phyloP scores from a whole-genome alignment of 2,888 invertebrate species.

The Acanthosepion pharaonis region DNA sequence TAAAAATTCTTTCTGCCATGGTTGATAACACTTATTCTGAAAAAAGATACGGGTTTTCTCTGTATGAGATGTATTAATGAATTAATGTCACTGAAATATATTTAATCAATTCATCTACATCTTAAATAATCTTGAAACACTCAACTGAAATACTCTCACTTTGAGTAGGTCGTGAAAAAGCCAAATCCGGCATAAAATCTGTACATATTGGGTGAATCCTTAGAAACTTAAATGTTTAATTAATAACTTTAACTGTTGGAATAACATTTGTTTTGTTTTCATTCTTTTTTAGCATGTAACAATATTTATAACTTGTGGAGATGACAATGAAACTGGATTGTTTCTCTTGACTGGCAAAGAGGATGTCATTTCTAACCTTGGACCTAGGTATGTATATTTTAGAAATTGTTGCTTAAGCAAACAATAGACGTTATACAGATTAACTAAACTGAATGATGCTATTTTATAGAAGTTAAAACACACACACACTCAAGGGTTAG shows the following conservation, averaged over 20 bases:
- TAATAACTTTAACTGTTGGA: background rate
- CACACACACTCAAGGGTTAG: background rate
- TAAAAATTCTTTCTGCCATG: too few relatives aligned
- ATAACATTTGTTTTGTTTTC: background rate
- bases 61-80: too few relatives aligned
- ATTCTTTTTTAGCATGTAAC: constrained; percentile 76
- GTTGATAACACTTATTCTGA: too few relatives aligned
- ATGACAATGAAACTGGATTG: constrained; percentile 79
- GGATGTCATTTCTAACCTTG: constrained; percentile 77
- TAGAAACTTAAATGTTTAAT: background rate
- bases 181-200: too few relatives aligned
- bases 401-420: background rate
- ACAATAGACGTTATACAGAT: background rate
- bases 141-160: too few relatives aligned
- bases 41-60: too few relatives aligned
- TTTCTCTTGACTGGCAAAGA: constrained; percentile 77
- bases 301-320: constrained; percentile 83
- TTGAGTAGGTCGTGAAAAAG: too few relatives aligned
- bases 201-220: too few relatives aligned
- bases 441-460: background rate
- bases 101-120: too few relatives aligned
- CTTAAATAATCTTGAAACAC: too few relatives aligned
- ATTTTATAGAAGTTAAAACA: background rate
- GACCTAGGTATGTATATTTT: constrained; percentile 78
- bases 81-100: too few relatives aligned